Base-by-base conservation (phyloP, 2,888 invertebrate species). In the Philaethria dido region DNA sequence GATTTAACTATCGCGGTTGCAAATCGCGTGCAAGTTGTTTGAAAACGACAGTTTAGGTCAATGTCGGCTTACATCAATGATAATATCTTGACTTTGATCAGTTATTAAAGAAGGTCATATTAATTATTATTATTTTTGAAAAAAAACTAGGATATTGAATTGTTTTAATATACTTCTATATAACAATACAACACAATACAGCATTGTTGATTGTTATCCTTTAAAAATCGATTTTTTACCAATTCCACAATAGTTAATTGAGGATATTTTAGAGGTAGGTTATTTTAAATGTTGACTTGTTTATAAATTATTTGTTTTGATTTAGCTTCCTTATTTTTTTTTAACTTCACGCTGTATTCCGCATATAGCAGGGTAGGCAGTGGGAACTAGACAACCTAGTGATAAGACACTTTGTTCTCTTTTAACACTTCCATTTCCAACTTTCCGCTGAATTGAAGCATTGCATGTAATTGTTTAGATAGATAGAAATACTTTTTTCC, bases 51-150 rank as follows among this genome's bases (percentile, higher is more conserved):
- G 45, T 54, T 16, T 61, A n/a, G 66, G 66, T 67, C 67, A 67
- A 63, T 67, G 67, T 59, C 67, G 55, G 16, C 57, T n/a, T 62
- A 45, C 13, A 66, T 62, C 55, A 48, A 57, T 59, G 39, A 50
- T 57, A 55, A 50, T 59, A 20, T 42, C 57, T 67, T 47, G 48
- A 13, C 36, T 47, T 48, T 20, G 36, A 29, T 48, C 13, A 47
- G 9, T 29, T 47, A 48, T 62, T 62, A 47, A 62, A 14, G n/a
- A 29, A 60, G 60, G 50, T 44, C 61, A 29, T 47, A 13, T 14
- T 42, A 42, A 61, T 4, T 16, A 42, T 13, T 13, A 61, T 18
- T 18, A 39, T 42, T 62, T 57, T 36, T 18, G 11, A 55, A 55
- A 39, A 55, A n/a, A 22, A 25, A 57, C 14, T 25, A 25, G 11